These are phyloP conservation scores for Sturmia bella DNA, from an alignment of 2,888 invertebrate genomes.

Conservation along the genomic window DNA sequence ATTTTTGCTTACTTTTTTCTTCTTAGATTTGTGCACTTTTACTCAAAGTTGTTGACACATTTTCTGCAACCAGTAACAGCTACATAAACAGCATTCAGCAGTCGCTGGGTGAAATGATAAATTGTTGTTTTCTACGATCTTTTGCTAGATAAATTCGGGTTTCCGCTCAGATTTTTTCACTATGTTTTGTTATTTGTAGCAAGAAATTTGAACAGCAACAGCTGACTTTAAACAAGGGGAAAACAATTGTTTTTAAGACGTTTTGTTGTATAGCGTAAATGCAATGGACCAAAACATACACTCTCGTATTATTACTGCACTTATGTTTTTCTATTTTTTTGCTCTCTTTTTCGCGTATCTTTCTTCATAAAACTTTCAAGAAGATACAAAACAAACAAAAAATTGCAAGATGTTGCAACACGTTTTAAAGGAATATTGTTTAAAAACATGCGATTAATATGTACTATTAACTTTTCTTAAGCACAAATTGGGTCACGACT, in stretches of 20 bases:
- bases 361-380: not conserved
- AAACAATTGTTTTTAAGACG: not conserved
- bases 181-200: not conserved
- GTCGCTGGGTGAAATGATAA: not conserved
- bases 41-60: conserved; percentile 62
- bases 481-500: conserved; percentile 4
- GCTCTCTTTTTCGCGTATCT: too few species aligned
- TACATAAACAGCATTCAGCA: conserved; percentile 8
- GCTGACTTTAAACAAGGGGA: not conserved
- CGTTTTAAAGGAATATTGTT: conserved; percentile 20
- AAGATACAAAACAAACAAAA: not conserved
- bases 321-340: not conserved
- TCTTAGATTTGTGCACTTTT: conserved; percentile 45
- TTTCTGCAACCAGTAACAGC: conserved; percentile 34
- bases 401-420: conserved; percentile 49
- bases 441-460: not conserved
- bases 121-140: conserved; percentile 1
- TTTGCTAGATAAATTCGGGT: not conserved
- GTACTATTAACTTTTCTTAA: not conserved
- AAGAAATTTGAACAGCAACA: not conserved
- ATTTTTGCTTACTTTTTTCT: conserved; percentile 53
- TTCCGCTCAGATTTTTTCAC: too few species aligned
- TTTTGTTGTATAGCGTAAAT: too few species aligned
- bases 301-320: too few species aligned
- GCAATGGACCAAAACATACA: too few species aligned